Evolutionary conservation across 2,888 invertebrate genomes (phyloP).

Genomic region (Melipona beecheii): DNA sequence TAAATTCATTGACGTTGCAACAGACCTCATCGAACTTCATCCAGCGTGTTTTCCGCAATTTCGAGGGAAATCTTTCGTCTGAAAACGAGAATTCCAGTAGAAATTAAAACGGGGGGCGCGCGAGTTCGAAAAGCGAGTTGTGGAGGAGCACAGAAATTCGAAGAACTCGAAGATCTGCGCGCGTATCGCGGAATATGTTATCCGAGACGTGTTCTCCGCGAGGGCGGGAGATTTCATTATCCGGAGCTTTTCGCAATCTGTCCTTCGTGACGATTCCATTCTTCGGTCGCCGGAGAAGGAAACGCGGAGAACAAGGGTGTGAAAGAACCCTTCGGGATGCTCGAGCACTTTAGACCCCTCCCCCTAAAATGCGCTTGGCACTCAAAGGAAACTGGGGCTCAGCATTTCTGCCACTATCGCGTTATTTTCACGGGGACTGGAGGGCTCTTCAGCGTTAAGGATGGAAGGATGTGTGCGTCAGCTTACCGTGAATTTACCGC

Average conservation of each 20-base stretch:
- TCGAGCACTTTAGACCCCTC: constrained; percentile 58
- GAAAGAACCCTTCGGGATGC: constrained; percentile 53
- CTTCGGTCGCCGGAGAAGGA: constrained; percentile 26
- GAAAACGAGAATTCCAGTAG: no score
- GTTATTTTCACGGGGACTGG: constrained; percentile 68
- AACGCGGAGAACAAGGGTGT: constrained; percentile 34
- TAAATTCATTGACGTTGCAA: no score
- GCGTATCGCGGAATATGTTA: neutral
- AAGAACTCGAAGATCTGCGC: neutral
- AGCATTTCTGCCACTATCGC: constrained; percentile 70
- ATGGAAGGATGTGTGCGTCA: constrained; percentile 49
- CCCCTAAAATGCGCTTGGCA: constrained; percentile 60
- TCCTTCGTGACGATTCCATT: constrained; percentile 46
- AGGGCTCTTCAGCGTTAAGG: constrained; percentile 54
- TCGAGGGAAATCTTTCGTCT: no score
- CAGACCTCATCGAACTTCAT: no score
- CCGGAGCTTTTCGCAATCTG: constrained; percentile 34
- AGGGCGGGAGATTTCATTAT: constrained; percentile 53
- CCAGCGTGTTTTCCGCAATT: no score
- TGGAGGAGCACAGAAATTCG: neutral
- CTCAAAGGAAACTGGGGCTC: constrained; percentile 65
- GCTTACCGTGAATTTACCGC: constrained; percentile 36
- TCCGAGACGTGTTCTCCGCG: neutral
- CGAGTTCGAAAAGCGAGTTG: neutral
- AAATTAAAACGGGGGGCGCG: neutral